Evolutionary conservation across 2,888 invertebrate species (phyloP).

Genomic region (Thereva nobilitata): DNA sequence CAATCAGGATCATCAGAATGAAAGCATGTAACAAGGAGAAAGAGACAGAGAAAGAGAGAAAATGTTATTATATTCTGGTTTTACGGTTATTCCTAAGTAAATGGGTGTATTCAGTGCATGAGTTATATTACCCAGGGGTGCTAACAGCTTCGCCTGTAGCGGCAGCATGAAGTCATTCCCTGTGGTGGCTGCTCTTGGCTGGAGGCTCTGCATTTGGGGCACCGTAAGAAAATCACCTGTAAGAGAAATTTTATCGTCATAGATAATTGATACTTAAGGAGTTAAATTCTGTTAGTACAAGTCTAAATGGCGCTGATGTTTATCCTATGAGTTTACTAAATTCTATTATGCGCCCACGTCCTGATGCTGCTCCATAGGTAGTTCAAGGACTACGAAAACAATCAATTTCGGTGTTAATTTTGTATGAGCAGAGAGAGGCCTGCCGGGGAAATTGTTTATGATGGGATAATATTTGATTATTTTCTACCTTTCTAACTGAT

Average conservation of each 20-base stretch:
- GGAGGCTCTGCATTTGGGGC: slow-evolving; percentile 64
- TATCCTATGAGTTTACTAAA: too few species aligned
- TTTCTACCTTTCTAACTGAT: too few species aligned
- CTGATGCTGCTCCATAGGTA: too few species aligned
- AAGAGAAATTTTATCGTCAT: slow-evolving; percentile 14
- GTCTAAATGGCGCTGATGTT: too few species aligned
- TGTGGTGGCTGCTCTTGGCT: slow-evolving; percentile 72
- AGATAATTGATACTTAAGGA: not conserved
- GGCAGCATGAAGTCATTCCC: slow-evolving; percentile 73
- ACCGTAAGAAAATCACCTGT: slow-evolving; percentile 62
- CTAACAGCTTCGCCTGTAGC: slow-evolving; percentile 70
- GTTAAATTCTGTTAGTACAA: slow-evolving; percentile 1
- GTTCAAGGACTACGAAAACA: too few species aligned
- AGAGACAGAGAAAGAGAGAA: slow-evolving; percentile 17
- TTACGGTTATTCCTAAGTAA: slow-evolving; percentile 36
- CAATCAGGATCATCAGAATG: slow-evolving; percentile 11
- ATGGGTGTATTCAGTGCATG: slow-evolving; percentile 6
- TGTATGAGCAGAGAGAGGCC: too few species aligned
- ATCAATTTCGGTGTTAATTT: too few species aligned
- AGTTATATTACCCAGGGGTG: slow-evolving; percentile 53
- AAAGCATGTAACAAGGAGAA: slow-evolving; percentile 1
- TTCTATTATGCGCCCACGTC: too few species aligned
- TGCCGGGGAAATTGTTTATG: too few species aligned
- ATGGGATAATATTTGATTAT: too few species aligned
- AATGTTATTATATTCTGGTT: slow-evolving; percentile 31